Evolutionary conservation across 2,113 vertebrate species (phyloP).

Genomic region (Eolophus roseicapilla): DNA sequence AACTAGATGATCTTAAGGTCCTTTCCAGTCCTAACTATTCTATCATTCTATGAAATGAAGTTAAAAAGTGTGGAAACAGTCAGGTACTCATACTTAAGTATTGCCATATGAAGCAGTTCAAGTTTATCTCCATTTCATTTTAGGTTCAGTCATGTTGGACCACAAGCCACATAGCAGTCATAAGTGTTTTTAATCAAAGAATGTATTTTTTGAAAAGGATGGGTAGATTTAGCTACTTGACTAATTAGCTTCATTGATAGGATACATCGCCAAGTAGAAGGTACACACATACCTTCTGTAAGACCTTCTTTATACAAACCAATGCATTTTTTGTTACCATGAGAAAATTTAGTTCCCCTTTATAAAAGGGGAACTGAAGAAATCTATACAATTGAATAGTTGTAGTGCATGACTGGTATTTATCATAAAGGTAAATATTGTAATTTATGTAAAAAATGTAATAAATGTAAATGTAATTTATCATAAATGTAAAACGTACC

Average conservation of each 20-base stretch:
- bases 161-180: fast-evolving
- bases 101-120: neutral
- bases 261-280: too few relatives aligned
- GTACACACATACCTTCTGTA: fast-evolving
- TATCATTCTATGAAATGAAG: neutral
- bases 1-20: neutral
- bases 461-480: neutral
- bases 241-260: neutral
- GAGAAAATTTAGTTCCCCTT: neutral
- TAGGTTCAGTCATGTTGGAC: neutral
- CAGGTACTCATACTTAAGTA: neutral
- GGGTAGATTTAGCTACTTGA: neutral
- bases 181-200: neutral
- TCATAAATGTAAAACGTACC: neutral
- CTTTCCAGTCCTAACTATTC: neutral
- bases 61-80: neutral
- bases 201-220: fast-evolving
- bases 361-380: neutral
- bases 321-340: neutral
- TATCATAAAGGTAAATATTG: neutral
- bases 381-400: neutral
- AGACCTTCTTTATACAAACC: neutral
- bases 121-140: neutral
- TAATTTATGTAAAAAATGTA: neutral
- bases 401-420: too few relatives aligned